phyloP scores from a whole-genome alignment of 2,113 vertebrate species.

The Taxidea taxus region DNA sequence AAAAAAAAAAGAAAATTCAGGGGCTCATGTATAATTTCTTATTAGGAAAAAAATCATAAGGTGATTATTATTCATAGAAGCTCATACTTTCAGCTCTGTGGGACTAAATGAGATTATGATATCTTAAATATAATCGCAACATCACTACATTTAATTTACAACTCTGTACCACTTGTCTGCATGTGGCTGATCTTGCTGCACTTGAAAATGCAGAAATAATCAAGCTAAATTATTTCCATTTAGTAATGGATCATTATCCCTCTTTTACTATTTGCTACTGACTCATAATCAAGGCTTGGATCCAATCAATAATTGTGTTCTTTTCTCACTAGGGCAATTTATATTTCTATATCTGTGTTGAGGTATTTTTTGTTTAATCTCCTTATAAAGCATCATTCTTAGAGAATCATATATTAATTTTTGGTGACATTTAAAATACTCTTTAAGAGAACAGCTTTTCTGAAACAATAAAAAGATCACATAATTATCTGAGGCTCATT shows the following conservation, averaged over 20 bases:
- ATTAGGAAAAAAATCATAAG: neutral
- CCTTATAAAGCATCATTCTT: neutral
- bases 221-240: conserved; percentile 68
- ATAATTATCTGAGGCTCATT: conserved; percentile 2
- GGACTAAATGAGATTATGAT: conserved; percentile 37
- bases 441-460: neutral
- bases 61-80: conserved; percentile 36
- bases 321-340: conserved; percentile 50
- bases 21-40: neutral
- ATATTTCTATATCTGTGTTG: conserved; percentile 1
- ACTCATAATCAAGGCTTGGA: conserved; percentile 55
- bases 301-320: conserved; percentile 54
- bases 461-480: conserved; percentile 21
- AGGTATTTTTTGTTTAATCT: conserved; percentile 20
- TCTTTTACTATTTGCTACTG: conserved; percentile 48
- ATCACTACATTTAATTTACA: conserved; percentile 50
- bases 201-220: conserved; percentile 60
- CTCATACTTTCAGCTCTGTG: neutral
- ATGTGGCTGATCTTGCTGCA: conserved; percentile 39
- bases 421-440: conserved; percentile 22
- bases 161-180: neutral
- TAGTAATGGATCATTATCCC: conserved; percentile 60
- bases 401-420: neutral
- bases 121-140: conserved; percentile 42
- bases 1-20: neutral